Percentiles rank a stretch among this genome's conserved stretches.
Conservation (phyloP, 1,140 invertebrate genomes). For the Heliconius melpomene region DNA sequence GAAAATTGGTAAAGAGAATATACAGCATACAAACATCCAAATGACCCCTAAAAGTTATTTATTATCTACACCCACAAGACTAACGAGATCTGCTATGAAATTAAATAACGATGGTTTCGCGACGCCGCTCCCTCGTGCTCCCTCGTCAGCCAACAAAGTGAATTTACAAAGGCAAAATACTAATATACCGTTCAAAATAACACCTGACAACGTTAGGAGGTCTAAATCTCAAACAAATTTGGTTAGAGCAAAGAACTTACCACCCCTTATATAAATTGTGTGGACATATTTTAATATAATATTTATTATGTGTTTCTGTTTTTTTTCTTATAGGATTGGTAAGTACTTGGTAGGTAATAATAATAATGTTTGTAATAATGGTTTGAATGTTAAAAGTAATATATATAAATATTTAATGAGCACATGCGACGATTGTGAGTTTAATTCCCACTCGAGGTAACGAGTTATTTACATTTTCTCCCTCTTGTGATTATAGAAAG, state of each 20-base stretch:
- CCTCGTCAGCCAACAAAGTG: conserved; percentile 59
- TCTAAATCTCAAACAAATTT: conserved; percentile 69
- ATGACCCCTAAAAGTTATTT: conserved; percentile 59
- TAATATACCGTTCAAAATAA: conserved; percentile 53
- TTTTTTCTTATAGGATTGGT: background rate
- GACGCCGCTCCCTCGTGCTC: conserved; percentile 56
- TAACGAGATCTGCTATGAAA: conserved; percentile 66
- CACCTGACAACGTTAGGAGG: conserved; percentile 59
- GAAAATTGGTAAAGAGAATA: conserved; percentile 67
- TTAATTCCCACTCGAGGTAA: too few relatives aligned
- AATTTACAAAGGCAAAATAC: conserved; percentile 63
- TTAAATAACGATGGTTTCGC: conserved; percentile 67
- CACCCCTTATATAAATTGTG: conserved; percentile 60
- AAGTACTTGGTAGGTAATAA: too few relatives aligned
- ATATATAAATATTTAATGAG: too few relatives aligned
- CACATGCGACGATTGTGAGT: too few relatives aligned
- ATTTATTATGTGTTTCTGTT: background rate
- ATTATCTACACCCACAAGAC: conserved; percentile 57
- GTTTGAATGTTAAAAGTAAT: too few relatives aligned
- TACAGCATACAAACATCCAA: conserved; percentile 50
- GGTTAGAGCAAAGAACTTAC: conserved; percentile 63
- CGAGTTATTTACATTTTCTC: too few relatives aligned
- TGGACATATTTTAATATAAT: conserved; percentile 35
- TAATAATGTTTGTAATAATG: too few relatives aligned
- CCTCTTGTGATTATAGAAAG: too few relatives aligned